A percentile compares a stretch with the other conserved stretches of the same genome.
phyloP scores from a whole-genome alignment of 2,888 invertebrate species.

The Crocallis elinguaria region DNA sequence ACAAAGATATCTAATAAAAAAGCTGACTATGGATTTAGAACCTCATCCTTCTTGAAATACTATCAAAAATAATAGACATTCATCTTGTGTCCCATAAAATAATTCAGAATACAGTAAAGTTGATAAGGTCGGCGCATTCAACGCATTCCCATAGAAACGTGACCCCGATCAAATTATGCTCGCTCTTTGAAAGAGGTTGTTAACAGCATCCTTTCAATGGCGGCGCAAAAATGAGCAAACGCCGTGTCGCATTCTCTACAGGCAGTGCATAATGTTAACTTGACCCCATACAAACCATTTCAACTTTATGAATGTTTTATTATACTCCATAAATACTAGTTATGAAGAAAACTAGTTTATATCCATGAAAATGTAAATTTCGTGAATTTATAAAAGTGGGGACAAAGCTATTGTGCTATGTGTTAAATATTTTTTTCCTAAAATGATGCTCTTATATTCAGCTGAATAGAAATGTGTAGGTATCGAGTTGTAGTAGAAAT shows the following conservation, averaged over 20 bases:
- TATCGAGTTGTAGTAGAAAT: conserved; percentile 35
- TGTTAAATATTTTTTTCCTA: conserved; percentile 36
- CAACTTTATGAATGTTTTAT: conserved; percentile 70
- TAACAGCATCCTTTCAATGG: conserved; percentile 82
- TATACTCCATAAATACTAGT: conserved; percentile 66
- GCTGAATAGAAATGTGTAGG: conserved; percentile 34
- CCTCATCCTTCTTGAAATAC: too few relatives aligned
- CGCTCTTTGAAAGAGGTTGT: conserved; percentile 82
- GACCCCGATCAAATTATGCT: conserved; percentile 83
- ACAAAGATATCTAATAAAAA: too few relatives aligned
- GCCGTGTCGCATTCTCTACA: conserved; percentile 73
- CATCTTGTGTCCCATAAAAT: conserved; percentile 4
- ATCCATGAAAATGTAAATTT: conserved; percentile 66
- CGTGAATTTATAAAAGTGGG: conserved; percentile 31
- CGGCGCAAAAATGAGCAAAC: conserved; percentile 81
- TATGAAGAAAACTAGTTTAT: conserved; percentile 62
- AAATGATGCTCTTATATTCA: conserved; percentile 29
- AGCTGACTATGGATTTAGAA: too few relatives aligned
- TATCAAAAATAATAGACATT: conserved; percentile 3
- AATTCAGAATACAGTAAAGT: conserved; percentile 26
- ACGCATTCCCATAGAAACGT: conserved; percentile 77
- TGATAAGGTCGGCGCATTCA: conserved; percentile 58
- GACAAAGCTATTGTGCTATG: conserved; percentile 41
- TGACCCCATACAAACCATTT: conserved; percentile 74
- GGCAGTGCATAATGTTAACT: conserved; percentile 77